These are phyloP conservation scores for Poecilia wingei DNA, from an alignment of 2,797 vertebrate genomes.

Conservation along the genomic window DNA sequence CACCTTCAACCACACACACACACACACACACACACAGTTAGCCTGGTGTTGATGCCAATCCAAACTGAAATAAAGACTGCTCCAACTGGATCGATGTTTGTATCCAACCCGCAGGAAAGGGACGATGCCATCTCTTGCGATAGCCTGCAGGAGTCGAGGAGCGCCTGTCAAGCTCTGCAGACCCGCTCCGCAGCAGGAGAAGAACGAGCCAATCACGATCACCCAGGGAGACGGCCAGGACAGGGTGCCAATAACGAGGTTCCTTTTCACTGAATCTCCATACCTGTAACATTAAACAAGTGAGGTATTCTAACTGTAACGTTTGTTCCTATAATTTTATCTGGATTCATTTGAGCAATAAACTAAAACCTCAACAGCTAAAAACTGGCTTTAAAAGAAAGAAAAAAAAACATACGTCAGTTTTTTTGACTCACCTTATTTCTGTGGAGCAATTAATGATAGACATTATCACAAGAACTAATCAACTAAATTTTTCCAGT, in stretches of 20 bases:
- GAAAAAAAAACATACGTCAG: background rate
- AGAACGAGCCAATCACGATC: constrained; percentile 97
- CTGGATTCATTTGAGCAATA: background rate
- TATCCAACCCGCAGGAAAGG: constrained; percentile 89
- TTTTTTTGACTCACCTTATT: background rate
- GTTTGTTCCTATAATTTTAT: background rate
- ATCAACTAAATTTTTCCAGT: background rate
- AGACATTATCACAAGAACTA: background rate
- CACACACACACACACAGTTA: constrained; percentile 2
- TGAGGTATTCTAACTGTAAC: background rate
- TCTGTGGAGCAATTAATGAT: background rate
- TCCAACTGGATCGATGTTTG: background rate
- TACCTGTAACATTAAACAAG: constrained; percentile 75
- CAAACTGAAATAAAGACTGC: background rate
- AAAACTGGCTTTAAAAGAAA: background rate
- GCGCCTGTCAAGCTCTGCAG: constrained; percentile 95
- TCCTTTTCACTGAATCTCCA: constrained; percentile 93
- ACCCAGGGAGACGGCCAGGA: constrained; percentile 98
- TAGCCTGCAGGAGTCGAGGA: constrained; percentile 93
- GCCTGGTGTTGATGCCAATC: background rate
- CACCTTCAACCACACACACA: constrained; percentile 75
- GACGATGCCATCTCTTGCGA: constrained; percentile 92
- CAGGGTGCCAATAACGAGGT: constrained; percentile 91
- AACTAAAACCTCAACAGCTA: background rate
- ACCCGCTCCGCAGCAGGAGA: constrained; percentile 95